These are phyloP conservation scores for Gadus chalcogrammus DNA, from an alignment of 2,113 vertebrate genomes.

Conservation along the genomic window DNA sequence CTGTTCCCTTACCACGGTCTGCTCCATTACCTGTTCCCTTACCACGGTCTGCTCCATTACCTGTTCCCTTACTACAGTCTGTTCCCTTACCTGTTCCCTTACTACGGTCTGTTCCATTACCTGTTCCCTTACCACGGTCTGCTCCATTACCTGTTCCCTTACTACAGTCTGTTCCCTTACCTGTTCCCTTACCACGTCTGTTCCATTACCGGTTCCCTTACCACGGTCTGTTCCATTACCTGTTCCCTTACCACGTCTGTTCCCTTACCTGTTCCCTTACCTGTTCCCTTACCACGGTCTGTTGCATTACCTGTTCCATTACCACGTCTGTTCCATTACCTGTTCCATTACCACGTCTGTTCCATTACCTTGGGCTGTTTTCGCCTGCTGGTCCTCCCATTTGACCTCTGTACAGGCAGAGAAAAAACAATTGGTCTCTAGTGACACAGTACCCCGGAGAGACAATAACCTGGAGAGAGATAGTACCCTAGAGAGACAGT, in stretches of 20 bases:
- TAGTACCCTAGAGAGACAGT: no score
- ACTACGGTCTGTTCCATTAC: slow-evolving; percentile 72
- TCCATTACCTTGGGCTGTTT: slow-evolving; percentile 82
- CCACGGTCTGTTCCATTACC: slow-evolving; percentile 70
- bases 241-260: no score
- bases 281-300: slow-evolving; percentile 40
- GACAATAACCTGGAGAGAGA: no score
- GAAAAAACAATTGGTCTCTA: slow-evolving; percentile 35
- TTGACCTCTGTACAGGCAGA: slow-evolving; percentile 87
- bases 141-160: slow-evolving; percentile 36
- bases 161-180: no score
- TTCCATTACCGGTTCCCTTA: slow-evolving; percentile 72
- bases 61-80: slow-evolving; percentile 20
- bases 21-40: no score
- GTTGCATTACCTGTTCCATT: slow-evolving; percentile 73
- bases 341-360: slow-evolving; percentile 30
- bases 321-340: slow-evolving; percentile 72
- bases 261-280: slow-evolving; percentile 55
- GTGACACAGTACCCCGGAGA: no score
- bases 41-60: slow-evolving; percentile 69
- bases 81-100: slow-evolving; percentile 57
- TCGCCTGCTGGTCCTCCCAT: slow-evolving; percentile 94
- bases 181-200: slow-evolving; percentile 43
- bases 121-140: slow-evolving; percentile 36
- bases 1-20: slow-evolving; percentile 42